These are phyloP conservation scores for Phragmatobia fuliginosa DNA, from an alignment of 2,888 invertebrate genomes.

Conservation along the genomic window DNA sequence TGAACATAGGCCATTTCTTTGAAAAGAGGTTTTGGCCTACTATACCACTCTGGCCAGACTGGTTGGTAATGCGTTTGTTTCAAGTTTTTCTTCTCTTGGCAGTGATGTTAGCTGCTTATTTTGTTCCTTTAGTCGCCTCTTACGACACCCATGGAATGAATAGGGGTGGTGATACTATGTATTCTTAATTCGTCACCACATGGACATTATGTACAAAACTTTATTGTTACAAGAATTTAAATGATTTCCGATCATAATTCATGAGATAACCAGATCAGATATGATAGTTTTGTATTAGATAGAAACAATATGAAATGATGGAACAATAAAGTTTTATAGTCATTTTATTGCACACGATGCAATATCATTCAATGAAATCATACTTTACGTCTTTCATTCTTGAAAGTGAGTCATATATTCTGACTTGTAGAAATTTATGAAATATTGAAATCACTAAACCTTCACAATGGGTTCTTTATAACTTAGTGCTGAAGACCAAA, in stretches of 20 bases:
- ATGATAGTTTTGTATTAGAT: neutral
- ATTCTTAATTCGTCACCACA: too few relatives aligned
- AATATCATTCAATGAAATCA: neutral
- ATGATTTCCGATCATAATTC: neutral
- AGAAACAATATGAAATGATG: neutral
- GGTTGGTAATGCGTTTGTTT: too few relatives aligned
- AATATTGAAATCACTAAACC: neutral
- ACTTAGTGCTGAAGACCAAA: neutral
- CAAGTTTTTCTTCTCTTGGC: too few relatives aligned
- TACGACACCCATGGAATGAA: too few relatives aligned
- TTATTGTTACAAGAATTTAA: neutral
- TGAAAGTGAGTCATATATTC: neutral
- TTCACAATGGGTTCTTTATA: neutral
- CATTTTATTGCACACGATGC: neutral
- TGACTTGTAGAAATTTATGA: neutral
- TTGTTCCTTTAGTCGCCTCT: too few relatives aligned
- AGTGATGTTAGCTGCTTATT: too few relatives aligned
- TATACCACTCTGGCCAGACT: too few relatives aligned
- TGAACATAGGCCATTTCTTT: too few relatives aligned
- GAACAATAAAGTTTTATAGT: neutral
- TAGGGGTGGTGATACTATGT: too few relatives aligned
- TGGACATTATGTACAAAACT: neutral
- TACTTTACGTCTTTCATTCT: neutral
- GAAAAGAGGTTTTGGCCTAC: too few relatives aligned
- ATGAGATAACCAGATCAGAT: neutral